Evolutionary conservation across 2,888 invertebrate species (phyloP).

Genomic region (Blastobasis lacticolella): DNA sequence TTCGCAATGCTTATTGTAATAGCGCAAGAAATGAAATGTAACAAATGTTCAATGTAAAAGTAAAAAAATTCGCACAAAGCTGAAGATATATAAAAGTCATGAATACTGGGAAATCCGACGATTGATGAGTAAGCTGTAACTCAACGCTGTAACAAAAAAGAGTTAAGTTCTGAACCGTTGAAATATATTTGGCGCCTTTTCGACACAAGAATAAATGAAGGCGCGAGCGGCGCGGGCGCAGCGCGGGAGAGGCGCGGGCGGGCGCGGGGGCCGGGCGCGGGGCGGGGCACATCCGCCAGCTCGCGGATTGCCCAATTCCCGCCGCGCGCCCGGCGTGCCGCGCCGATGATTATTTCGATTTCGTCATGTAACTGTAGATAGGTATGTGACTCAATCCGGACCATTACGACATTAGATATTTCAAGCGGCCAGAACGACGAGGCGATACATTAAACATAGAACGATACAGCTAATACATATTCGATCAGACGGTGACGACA

Average conservation of each 20-base stretch:
- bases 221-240: slow-evolving; percentile 24
- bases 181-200: too few relatives aligned
- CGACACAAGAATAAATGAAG: not conserved
- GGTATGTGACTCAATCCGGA: slow-evolving; percentile 43
- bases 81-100: too few relatives aligned
- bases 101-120: too few relatives aligned
- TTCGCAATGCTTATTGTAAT: too few relatives aligned
- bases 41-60: too few relatives aligned
- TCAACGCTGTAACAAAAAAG: slow-evolving; percentile 41
- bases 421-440: slow-evolving; percentile 18
- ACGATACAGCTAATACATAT: not conserved
- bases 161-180: slow-evolving; percentile 14
- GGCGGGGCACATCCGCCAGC: slow-evolving; percentile 42
- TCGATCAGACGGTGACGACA: not conserved
- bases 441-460: not conserved
- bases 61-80: too few relatives aligned
- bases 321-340: slow-evolving; percentile 29
- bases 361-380: slow-evolving; percentile 38
- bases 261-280: slow-evolving; percentile 21
- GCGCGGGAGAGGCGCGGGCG: slow-evolving; percentile 29
- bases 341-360: slow-evolving; percentile 49
- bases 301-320: slow-evolving; percentile 65
- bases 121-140: slow-evolving; percentile 23
- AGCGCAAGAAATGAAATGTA: too few relatives aligned
- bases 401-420: slow-evolving; percentile 46